phyloP scores from a whole-genome alignment of 2,113 vertebrate genomes.

The Gallinago undulata region DNA sequence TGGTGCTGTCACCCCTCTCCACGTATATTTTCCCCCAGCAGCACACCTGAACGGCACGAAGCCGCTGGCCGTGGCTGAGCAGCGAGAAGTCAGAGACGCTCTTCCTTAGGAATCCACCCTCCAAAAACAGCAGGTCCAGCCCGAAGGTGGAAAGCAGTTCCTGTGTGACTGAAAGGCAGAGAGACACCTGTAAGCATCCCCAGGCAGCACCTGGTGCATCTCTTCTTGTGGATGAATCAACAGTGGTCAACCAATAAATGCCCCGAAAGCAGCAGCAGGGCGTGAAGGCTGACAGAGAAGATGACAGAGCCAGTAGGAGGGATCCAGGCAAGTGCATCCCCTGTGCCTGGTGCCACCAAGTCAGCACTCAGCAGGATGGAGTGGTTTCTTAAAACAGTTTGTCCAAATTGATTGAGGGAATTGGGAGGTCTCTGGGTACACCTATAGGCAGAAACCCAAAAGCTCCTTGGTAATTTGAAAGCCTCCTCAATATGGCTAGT shows the following conservation, averaged over 20 bases:
- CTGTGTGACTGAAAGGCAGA: conserved; percentile 55
- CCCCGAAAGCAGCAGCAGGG: neutral
- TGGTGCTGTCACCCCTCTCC: neutral
- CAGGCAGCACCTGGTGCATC: neutral
- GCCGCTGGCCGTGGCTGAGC: neutral
- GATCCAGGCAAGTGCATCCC: rapidly evolving
- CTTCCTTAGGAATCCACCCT: conserved; percentile 61
- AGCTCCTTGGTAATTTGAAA: neutral
- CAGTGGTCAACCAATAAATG: neutral
- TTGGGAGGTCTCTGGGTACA: neutral
- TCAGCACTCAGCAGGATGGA: rapidly evolving
- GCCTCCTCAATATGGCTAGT: neutral
- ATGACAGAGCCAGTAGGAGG: neutral
- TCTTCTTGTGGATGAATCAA: neutral
- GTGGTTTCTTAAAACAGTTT: neutral
- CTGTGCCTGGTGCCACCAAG: neutral
- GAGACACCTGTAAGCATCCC: neutral
- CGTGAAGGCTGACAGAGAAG: neutral
- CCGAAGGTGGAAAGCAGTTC: conserved; percentile 55
- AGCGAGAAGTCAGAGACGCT: conserved; percentile 47
- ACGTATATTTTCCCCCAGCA: rapidly evolving
- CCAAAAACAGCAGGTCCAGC: conserved; percentile 67
- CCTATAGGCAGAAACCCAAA: neutral
- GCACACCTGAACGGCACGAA: conserved; percentile 58
- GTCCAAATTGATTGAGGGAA: neutral